Evolutionary conservation across 2,113 vertebrate genomes (phyloP).

Genomic region (Pituophis catenifer): DNA sequence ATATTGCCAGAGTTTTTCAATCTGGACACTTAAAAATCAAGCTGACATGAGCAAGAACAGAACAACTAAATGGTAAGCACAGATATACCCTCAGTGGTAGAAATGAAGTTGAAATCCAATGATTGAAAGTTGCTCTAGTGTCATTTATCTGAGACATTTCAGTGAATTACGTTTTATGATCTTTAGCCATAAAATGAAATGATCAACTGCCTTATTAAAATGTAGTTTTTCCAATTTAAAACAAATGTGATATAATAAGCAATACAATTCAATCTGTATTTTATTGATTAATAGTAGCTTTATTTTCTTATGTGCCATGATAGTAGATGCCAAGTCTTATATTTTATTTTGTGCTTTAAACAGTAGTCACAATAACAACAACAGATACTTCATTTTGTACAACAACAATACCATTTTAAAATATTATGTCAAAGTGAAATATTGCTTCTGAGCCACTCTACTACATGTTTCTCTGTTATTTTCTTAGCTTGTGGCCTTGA

Average conservation of each 20-base stretch:
- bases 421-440: constrained; percentile 40
- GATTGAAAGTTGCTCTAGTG: not conserved
- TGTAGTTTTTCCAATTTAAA: not conserved
- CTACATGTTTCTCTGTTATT: constrained; percentile 36
- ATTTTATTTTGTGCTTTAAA: constrained; percentile 64
- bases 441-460: constrained; percentile 45
- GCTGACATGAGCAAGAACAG: not conserved
- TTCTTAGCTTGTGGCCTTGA: constrained; percentile 15
- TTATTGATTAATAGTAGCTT: constrained; percentile 63
- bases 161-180: not conserved
- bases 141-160: not conserved
- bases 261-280: constrained; percentile 41
- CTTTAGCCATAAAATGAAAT: not conserved
- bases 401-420: constrained; percentile 34
- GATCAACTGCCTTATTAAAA: not conserved
- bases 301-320: constrained; percentile 49
- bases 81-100: not conserved
- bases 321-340: constrained; percentile 49
- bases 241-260: not conserved
- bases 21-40: not conserved
- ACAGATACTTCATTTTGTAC: constrained; percentile 40
- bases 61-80: not conserved
- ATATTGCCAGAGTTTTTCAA: not conserved
- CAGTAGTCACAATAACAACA: constrained; percentile 47
- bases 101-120: not conserved